Evolutionary conservation across 2,113 vertebrate species (phyloP).

Genomic region (Osmerus mordax): DNA sequence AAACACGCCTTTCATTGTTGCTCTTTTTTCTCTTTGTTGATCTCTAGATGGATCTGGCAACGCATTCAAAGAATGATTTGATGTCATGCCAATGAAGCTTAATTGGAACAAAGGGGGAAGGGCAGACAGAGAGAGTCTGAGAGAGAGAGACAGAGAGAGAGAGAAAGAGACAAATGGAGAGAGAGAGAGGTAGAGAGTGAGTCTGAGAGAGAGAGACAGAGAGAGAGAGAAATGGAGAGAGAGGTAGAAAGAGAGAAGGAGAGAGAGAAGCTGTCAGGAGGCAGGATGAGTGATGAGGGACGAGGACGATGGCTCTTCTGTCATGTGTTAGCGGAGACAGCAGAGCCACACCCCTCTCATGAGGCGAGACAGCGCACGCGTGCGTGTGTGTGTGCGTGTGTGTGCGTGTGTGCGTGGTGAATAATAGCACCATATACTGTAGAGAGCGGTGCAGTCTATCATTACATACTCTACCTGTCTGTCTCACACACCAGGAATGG

Average conservation of each 20-base stretch:
- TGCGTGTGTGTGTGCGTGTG: constrained; percentile 10
- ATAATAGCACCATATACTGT: not conserved
- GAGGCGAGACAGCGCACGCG: not conserved
- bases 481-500: not conserved
- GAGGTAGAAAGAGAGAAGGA: not conserved
- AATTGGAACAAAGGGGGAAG: constrained; percentile 5
- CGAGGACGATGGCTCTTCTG: constrained; percentile 17
- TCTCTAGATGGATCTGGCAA: too few species aligned
- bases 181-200: constrained; percentile 13
- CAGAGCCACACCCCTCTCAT: constrained; percentile 44
- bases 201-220: not conserved
- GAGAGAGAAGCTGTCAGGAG: constrained; percentile 20
- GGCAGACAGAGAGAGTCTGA: not conserved
- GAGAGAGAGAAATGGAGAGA: not conserved
- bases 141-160: constrained; percentile 8
- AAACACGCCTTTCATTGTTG: too few species aligned
- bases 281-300: constrained; percentile 47
- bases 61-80: too few species aligned
- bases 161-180: constrained; percentile 10
- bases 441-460: not conserved
- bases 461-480: not conserved
- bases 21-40: too few species aligned
- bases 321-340: constrained; percentile 55
- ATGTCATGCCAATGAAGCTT: constrained; percentile 2
- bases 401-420: constrained; percentile 5